Conservation (phyloP, 2,888 invertebrate species). For the Bombylius discolor region DNA sequence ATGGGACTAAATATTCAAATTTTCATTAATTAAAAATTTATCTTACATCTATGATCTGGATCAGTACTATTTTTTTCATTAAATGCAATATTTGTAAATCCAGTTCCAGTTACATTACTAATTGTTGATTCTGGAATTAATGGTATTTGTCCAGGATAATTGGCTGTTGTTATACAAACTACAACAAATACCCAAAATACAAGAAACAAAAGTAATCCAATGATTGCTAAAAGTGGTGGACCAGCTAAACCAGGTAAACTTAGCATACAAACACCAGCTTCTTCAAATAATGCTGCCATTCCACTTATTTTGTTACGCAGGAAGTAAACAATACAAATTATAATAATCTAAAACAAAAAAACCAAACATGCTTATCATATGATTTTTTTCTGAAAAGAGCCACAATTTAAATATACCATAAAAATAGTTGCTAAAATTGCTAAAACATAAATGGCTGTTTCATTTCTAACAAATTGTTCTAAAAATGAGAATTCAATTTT, state of each 20-base stretch:
- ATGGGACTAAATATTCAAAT: neutral
- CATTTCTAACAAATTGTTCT: slow-evolving; percentile 71
- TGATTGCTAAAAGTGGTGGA: slow-evolving; percentile 73
- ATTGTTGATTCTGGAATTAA: slow-evolving; percentile 18
- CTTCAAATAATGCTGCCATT: slow-evolving; percentile 72
- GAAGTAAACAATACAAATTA: slow-evolving; percentile 59
- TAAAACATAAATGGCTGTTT: slow-evolving; percentile 70
- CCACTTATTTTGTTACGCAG: slow-evolving; percentile 71
- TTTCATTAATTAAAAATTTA: neutral
- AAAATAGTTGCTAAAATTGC: slow-evolving; percentile 77
- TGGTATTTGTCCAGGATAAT: slow-evolving; percentile 49
- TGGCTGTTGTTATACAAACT: slow-evolving; percentile 66
- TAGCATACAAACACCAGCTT: slow-evolving; percentile 77
- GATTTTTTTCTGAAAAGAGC: too few relatives aligned
- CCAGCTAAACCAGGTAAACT: slow-evolving; percentile 73
- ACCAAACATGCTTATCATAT: neutral
- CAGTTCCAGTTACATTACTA: slow-evolving; percentile 6
- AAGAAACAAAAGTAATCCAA: slow-evolving; percentile 64
- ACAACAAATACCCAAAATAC: slow-evolving; percentile 78
- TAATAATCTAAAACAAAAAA: slow-evolving; percentile 45
- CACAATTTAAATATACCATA: slow-evolving; percentile 44
- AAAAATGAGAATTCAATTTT: slow-evolving; percentile 37
- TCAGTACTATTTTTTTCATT: slow-evolving; percentile 16
- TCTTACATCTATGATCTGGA: slow-evolving; percentile 25
- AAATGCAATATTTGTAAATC: slow-evolving; percentile 18